Percentiles rank a stretch among this genome's conserved stretches.
Evolutionary conservation across 2,888 invertebrate genomes (phyloP).

Genomic region (Sphaeridia pumilis): DNA sequence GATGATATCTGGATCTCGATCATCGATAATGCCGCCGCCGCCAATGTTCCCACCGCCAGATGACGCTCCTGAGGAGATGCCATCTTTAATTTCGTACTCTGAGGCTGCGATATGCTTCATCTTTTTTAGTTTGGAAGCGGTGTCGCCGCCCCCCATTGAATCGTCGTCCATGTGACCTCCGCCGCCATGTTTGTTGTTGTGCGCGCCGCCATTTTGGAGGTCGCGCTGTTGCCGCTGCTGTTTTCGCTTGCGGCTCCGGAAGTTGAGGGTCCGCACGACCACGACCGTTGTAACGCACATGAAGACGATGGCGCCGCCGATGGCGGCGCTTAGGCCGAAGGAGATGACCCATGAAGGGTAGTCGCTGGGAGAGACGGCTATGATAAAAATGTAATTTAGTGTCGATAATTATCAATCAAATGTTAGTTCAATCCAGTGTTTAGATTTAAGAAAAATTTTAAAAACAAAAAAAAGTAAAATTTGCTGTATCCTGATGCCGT

Average conservation of each 20-base stretch:
- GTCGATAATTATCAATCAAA: too few relatives aligned
- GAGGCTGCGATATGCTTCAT: background rate
- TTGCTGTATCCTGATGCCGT: too few relatives aligned
- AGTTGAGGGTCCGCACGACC: constrained; percentile 27
- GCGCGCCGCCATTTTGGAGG: constrained; percentile 6
- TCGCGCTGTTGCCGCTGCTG: constrained; percentile 20
- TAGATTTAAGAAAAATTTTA: too few relatives aligned
- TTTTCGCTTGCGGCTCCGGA: constrained; percentile 29
- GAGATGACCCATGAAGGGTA: constrained; percentile 34
- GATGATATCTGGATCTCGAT: constrained; percentile 61
- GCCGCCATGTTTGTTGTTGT: constrained; percentile 16
- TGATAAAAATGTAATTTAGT: background rate
- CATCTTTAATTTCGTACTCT: constrained; percentile 33
- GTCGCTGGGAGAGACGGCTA: constrained; percentile 32
- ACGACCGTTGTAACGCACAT: constrained; percentile 33
- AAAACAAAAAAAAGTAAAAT: too few relatives aligned
- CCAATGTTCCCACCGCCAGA: too few relatives aligned
- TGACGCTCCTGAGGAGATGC: constrained; percentile 29
- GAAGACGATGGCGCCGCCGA: constrained; percentile 34
- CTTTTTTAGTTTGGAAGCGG: constrained; percentile 15
- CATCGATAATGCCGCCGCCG: too few relatives aligned
- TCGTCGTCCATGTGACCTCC: constrained; percentile 19
- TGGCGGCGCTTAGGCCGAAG: constrained; percentile 34
- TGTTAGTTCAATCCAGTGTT: too few relatives aligned
- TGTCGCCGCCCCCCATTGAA: constrained; percentile 21